Base-by-base conservation (phyloP, 2,113 vertebrate species). In the Cettia cetti region DNA sequence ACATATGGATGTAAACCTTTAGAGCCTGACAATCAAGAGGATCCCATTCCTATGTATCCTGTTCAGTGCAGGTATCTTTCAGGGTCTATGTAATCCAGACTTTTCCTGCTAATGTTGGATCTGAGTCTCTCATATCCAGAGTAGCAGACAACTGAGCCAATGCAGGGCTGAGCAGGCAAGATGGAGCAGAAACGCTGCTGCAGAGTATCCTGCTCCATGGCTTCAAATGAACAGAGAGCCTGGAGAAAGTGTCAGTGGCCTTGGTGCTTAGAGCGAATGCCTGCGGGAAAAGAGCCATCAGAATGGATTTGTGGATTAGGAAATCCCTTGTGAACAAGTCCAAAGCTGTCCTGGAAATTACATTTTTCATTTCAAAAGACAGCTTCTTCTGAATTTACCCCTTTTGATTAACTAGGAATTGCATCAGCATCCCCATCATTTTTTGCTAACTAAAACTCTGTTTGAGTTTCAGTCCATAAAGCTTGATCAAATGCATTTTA, bases 391-490 rank as follows among this genome's bases (percentile, higher is more conserved):
- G 26, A 94, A 20, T 77, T 77, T 82, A 68, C 13, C 44, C 47
- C 37, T 77, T 94, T 91, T 89, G 50, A 94, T 93, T 91, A 94
- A 82, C 68, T 82, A 80, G 30, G 31, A 94, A 78, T 91, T 94
- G 71, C 93, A 96, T 91, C 90, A 95, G 69, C 65, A 93, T 87
- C 69, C 39, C 28, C 23, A 66, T 87, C 86, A 95, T 93, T 97
- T 95, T 95, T 94, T 97, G 88, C 94, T 89, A 95, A 96, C 92
- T 86, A 95, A 92, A 94, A 66, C 69, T 87, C 59, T 96, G 87
- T 97, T 96, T 96, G 94, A 97, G 94, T 96, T 97, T 94, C 94
- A 96, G 82, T 92, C 90, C 94, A 92, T 96, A 94, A 97, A 97
- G 88, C 69, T 91, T 60, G 77, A 95, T 86, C 91, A 72, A 97